Evolutionary conservation across 1,140 invertebrate species (phyloP).

Genomic region (Heliconius hermathena): DNA sequence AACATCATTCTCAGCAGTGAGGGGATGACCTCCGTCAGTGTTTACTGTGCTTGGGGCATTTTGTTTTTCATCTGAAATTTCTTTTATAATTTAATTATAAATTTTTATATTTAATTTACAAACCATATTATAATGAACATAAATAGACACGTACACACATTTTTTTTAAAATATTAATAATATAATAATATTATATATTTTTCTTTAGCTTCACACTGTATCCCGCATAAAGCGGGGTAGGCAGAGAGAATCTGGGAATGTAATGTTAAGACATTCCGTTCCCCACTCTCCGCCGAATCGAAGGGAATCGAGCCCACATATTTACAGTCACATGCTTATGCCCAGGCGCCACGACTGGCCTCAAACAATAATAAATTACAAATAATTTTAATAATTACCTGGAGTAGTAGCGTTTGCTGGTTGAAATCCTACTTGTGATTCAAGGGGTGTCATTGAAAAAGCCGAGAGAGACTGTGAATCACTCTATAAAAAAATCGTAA

Average conservation of each 20-base stretch:
- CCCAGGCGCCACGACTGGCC: too few species aligned
- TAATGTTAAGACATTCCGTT: too few species aligned
- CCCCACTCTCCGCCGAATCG: too few species aligned
- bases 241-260: too few species aligned
- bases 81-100: not conserved
- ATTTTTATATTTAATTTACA: not conserved
- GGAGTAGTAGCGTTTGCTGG: slow-evolving; percentile 39
- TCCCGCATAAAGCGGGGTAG: too few species aligned
- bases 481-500: slow-evolving; percentile 42
- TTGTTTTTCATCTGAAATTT: slow-evolving; percentile 49
- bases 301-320: too few species aligned
- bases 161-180: too few species aligned
- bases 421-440: slow-evolving; percentile 45
- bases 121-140: too few species aligned
- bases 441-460: slow-evolving; percentile 45
- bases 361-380: not conserved
- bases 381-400: slow-evolving; percentile 33
- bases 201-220: too few species aligned
- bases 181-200: too few species aligned
- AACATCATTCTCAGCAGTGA: slow-evolving; percentile 66
- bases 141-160: too few species aligned
- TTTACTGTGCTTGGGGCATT: slow-evolving; percentile 11
- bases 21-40: slow-evolving; percentile 63
- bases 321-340: too few species aligned
- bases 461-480: slow-evolving; percentile 38